Conservation (phyloP, 2,113 vertebrate species). For the Silurus meridionalis region DNA sequence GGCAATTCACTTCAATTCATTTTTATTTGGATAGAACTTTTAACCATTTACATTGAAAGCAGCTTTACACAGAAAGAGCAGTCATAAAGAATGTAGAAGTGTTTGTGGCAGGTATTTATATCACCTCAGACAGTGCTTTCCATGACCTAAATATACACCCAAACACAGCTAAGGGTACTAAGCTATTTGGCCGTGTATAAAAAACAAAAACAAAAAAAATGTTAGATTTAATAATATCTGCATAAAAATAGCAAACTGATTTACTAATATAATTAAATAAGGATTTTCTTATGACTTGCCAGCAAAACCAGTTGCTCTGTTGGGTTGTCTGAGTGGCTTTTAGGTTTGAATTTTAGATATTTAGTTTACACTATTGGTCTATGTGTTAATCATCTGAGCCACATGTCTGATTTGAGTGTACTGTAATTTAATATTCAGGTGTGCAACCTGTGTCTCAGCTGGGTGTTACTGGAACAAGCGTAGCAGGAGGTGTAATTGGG, state of each 20-base stretch:
- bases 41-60: too few species aligned
- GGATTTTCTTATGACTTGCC: not conserved
- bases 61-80: too few species aligned
- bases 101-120: not conserved
- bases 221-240: not conserved
- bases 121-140: not conserved
- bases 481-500: constrained; percentile 42
- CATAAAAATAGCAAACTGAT: not conserved
- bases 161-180: not conserved
- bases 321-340: not conserved
- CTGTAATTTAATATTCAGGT: constrained; percentile 46
- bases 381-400: not conserved
- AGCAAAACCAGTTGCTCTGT: not conserved
- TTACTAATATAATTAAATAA: not conserved
- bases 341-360: not conserved
- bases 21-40: too few species aligned
- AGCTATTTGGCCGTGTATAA: not conserved
- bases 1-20: too few species aligned
- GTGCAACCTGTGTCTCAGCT: constrained; percentile 53
- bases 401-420: not conserved
- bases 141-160: not conserved
- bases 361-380: not conserved
- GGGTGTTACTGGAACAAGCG: constrained; percentile 58
- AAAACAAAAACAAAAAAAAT: not conserved
- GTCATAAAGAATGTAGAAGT: too few species aligned